Evolutionary conservation across 2,888 invertebrate genomes (phyloP).

Genomic region (Watsonalla cultraria): DNA sequence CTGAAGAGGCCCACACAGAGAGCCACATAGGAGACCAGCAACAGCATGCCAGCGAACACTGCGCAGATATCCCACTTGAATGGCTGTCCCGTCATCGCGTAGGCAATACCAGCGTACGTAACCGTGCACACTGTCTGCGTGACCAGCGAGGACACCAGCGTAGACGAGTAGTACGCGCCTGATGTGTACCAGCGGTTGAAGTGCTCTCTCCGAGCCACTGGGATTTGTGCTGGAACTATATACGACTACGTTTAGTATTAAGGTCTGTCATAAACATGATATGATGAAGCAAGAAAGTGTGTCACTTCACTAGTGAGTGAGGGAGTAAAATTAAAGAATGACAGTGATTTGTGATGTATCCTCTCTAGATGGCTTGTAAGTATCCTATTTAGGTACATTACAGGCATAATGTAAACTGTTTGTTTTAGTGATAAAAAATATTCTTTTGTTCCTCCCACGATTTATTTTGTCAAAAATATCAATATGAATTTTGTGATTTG

Average conservation of each 20-base stretch:
- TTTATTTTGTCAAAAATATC: too few species aligned
- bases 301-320: too few species aligned
- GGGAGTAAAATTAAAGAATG: too few species aligned
- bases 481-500: conserved; percentile 4
- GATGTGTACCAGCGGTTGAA: conserved; percentile 95
- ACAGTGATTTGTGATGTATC: too few species aligned
- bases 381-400: too few species aligned
- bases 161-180: conserved; percentile 88
- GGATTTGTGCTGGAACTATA: conserved; percentile 89
- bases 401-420: too few species aligned
- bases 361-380: too few species aligned
- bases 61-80: conserved; percentile 84
- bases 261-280: too few species aligned
- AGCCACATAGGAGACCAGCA: conserved; percentile 89
- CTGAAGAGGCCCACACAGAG: conserved; percentile 92
- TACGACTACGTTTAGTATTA: too few species aligned
- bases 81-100: conserved; percentile 93
- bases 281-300: too few species aligned
- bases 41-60: conserved; percentile 84
- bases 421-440: too few species aligned
- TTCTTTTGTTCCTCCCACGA: too few species aligned
- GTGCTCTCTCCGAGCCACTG: conserved; percentile 88
- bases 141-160: conserved; percentile 89
- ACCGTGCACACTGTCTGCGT: conserved; percentile 87
- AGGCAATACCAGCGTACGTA: conserved; percentile 87